Evolutionary conservation across 2,113 vertebrate genomes (phyloP), one percentile per base, ranked within the genome.

Genomic region (Ctenodactylus gundi): DNA sequence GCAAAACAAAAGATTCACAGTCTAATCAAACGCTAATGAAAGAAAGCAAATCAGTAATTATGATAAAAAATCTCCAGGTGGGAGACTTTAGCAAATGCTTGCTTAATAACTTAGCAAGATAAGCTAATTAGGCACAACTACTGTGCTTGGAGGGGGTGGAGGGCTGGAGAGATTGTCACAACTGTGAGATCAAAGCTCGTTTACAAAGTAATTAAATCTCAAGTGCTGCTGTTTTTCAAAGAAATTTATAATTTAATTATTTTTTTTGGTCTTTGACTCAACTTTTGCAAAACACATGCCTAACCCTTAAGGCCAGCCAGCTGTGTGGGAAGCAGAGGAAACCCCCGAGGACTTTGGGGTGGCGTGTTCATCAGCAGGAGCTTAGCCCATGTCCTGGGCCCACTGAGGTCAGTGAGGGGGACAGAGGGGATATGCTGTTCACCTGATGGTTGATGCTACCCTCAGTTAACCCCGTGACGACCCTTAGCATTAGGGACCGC

Each of bases 81-180:
- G n/a, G 90, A 88, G 10, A 91, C 75, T 93, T 94, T 44, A 94
- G 53, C 77, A 97, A 92, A 97, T 82, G 4, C 72, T 39, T 92
- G 82, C 75, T 94, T 96, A 94, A 90, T 93, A 12, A 92, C 20
- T 87, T 95, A 55, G 15, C 88, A 90, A 81, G 62, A 88, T 46
- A 88, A 91, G 84, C 36, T 88, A 95, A 91, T 95, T 97, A 93
- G 49, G 41, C 62, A 21, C 51, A n/a, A 60, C 21, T 78, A 77
- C 18, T 20, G 20, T 73, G 58, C 36, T 72, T 7, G 17, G 41
- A 23, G 13, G 25, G 6, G 4, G 3, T 8, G 76, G n/a, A 23
- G 14, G n/a, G 72, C 46, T 46, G 21, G 9, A 92, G 91, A 94
- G 62, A 3, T 34, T 70, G 46, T 95, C 76, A 94, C 76, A 91